Base-by-base conservation (phyloP, 64 coral and sea anemone species). In the Catalaphyllia jardinei region DNA sequence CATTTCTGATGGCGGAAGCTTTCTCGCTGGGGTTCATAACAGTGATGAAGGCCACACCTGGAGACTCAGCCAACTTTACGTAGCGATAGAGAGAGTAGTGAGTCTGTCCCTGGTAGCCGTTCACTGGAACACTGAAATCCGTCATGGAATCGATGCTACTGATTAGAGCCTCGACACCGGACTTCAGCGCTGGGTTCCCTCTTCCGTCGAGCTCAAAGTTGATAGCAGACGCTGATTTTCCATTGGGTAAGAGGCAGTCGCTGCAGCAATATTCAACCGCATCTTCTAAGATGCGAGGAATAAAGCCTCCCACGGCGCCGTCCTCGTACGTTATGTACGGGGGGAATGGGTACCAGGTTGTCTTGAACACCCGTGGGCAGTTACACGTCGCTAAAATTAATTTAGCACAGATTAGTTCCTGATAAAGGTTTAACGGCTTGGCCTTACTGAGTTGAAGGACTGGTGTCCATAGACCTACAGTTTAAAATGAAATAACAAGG, bases 11-110 rank as follows among this genome's bases (percentile, higher is more conserved):
- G 10, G 73, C 88, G 30, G 11, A 27, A 50, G 55, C 29, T 46
- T 75, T 77, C 18, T 46, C 31, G 13, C 63, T 0, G 1, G 6
- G 15, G 17, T 89, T 60, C 75, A 77, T 90, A 0, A 74, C 52
- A 20, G 75, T 79, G 19, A 92, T 87, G 15, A 92, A 87, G 1
- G 74, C 83, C 12, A 92, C 80, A 6, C 90, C 90, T 3, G 90
- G 90, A 7, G 90, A 86, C 74, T 75, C 77, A 5, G 86, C 84
- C 22, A 92, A 3, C 60, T 71, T 78, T 0, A 92, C 83, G 76
- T 71, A 87, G 1, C 69, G 71, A 62, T 75, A 87, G 4, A 75
- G 4, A 24, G 71, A 87, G 18, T 87, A 87, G 17, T 87, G 73
- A 1, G 69, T 88, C 35, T 89, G 73, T 13, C 74, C 83, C 20